Evolutionary conservation across 1,140 invertebrate genomes (phyloP), one percentile per base, ranked within the genome.

Genomic region (Holcopasites calliopsidis): DNA sequence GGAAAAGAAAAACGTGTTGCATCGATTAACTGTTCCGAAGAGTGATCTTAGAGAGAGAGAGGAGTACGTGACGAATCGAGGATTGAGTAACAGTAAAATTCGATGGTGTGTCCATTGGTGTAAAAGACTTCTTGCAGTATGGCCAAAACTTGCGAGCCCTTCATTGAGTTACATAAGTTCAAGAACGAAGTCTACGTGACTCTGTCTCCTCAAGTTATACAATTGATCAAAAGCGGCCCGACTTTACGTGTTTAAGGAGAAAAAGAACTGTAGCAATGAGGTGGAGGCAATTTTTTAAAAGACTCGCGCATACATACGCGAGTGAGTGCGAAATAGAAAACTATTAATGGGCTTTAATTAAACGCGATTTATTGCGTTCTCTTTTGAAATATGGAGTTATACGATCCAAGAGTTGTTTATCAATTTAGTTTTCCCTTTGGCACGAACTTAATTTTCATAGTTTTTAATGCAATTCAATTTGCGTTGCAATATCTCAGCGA

Each of bases 151-250:
- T 26, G 31, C 13, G 1, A 31, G 52, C 52, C 66, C 35, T 72
- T 62, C 40, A 18, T n/a, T 21, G 0, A 7, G 33, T 72, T 72
- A 61, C 8, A 16, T 62, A 72, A 72, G 18, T 3, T 16, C 40
- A n/a, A 21, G 38, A 52, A 2, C 16, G 21, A 40, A 23, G 8
- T 47, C 16, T n/a, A 47, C 3, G 44, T 7, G 10, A n/a, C 11
- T 35, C 44, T 64, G 11, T 28, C 40, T 16, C 33, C 31, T 35
- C n/a, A 21, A 47, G 13, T 58, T 26, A 13, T 31, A 11, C 21
- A 70, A 38, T 26, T 58, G 47, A 8, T 16, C 10, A 47, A 47
- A 47, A 35, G 40, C 28, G n/a, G n/a, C n/a, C n/a, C n/a, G n/a
- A n/a, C n/a, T n/a, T n/a, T n/a, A n/a, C n/a, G n/a, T n/a, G n/a